A percentile compares a stretch with the other conserved stretches of the same genome.
These are phyloP conservation scores for Oncorhynchus keta DNA, from an alignment of 2,113 vertebrate genomes.

Conservation along the genomic window DNA sequence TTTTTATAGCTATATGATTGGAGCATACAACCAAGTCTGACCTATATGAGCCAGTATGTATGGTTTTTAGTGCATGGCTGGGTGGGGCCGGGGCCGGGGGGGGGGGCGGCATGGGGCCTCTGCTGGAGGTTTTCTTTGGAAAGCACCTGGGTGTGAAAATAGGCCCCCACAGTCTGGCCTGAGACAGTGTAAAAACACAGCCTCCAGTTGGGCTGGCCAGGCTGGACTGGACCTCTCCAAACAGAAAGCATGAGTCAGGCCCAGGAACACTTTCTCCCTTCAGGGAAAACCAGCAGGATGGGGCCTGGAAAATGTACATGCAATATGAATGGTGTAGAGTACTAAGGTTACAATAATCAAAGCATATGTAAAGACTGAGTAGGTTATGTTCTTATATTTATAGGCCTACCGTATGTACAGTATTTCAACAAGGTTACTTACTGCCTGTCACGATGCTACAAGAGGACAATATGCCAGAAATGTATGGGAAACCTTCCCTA, in stretches of 20 bases:
- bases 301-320: slow-evolving; percentile 56
- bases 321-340: slow-evolving; percentile 23
- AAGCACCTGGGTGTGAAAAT: slow-evolving; percentile 75
- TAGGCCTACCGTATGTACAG: neutral
- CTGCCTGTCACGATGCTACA: neutral
- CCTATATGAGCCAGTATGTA: slow-evolving; percentile 56
- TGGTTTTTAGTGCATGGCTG: slow-evolving; percentile 58
- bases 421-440: too few species aligned
- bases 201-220: slow-evolving; percentile 48
- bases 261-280: slow-evolving; percentile 53
- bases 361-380: neutral
- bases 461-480: neutral
- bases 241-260: slow-evolving; percentile 76
- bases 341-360: neutral
- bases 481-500: neutral
- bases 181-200: slow-evolving; percentile 71
- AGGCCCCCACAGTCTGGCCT: slow-evolving; percentile 71
- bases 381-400: neutral
- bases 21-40: slow-evolving; percentile 38
- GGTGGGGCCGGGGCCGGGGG: neutral
- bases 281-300: slow-evolving; percentile 59
- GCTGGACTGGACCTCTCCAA: slow-evolving; percentile 62
- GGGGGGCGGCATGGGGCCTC: slow-evolving; percentile 52
- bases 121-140: slow-evolving; percentile 72
- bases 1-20: slow-evolving; percentile 37